Evolutionary conservation across 2,888 invertebrate genomes (phyloP).

Genomic region (Eupsilia transversa): DNA sequence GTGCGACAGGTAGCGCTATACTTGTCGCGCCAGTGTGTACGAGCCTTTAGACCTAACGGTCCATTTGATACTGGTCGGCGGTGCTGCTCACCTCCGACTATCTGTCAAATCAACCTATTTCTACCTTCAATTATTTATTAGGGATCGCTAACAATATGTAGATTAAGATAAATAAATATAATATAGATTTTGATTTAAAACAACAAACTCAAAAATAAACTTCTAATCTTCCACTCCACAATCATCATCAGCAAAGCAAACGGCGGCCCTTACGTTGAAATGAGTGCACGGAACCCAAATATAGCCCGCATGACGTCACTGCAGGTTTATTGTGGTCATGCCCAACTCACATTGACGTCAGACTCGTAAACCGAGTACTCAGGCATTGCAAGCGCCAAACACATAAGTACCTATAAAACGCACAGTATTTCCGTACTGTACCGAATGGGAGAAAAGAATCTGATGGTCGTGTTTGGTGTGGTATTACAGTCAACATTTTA

Average conservation of each 20-base stretch:
- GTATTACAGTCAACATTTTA: no score
- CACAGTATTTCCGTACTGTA: constrained; percentile 50
- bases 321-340: constrained; percentile 56
- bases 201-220: constrained; percentile 16
- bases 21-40: no score
- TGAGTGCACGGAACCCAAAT: constrained; percentile 54
- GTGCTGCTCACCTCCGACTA: no score
- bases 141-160: no score
- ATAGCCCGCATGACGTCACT: constrained; percentile 44
- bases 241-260: constrained; percentile 41
- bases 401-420: constrained; percentile 55
- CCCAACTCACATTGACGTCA: constrained; percentile 62
- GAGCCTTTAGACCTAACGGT: no score
- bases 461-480: constrained; percentile 3
- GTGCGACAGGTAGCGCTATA: no score
- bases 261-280: constrained; percentile 53
- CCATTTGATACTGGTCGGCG: no score
- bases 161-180: no score
- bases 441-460: constrained; percentile 23
- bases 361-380: constrained; percentile 52
- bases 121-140: no score
- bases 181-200: no score
- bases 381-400: constrained; percentile 53
- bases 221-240: constrained; percentile 19
- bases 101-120: no score